phyloP scores from a whole-genome alignment of 2,797 vertebrate genomes.

The Myotis findleyi region DNA sequence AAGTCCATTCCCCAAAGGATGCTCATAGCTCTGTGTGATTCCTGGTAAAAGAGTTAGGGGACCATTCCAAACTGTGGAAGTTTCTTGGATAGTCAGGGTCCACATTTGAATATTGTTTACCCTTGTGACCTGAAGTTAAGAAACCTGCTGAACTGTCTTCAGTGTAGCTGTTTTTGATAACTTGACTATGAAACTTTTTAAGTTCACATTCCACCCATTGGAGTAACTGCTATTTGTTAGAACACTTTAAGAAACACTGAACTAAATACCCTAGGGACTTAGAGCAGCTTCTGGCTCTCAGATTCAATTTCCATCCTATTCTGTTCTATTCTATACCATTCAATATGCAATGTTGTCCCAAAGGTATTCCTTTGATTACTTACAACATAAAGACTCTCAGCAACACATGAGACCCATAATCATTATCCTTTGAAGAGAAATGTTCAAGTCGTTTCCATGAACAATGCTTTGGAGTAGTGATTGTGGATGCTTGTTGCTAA shows the following conservation, averaged over 20 bases:
- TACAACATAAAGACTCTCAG: conserved; percentile 15
- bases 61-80: not conserved
- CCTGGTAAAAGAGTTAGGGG: not conserved
- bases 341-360: not conserved
- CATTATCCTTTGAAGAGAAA: conserved; percentile 58
- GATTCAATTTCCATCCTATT: conserved; percentile 43
- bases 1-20: not conserved
- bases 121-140: not conserved
- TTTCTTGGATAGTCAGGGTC: not conserved
- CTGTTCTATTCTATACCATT: conserved; percentile 10
- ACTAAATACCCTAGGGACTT: not conserved
- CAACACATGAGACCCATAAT: not conserved
- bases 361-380: conserved; percentile 49
- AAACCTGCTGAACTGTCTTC: not conserved
- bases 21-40: not conserved
- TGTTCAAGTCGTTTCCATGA: not conserved
- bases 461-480: not conserved
- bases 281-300: conserved; percentile 31
- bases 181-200: not conserved
- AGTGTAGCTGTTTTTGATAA: not conserved
- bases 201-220: not conserved
- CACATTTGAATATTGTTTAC: not conserved
- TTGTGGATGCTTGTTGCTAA: not conserved
- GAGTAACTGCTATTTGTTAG: not conserved
- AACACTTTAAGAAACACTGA: not conserved